phyloP scores from a whole-genome alignment of 2,113 vertebrate genomes.

The Larimichthys crocea region DNA sequence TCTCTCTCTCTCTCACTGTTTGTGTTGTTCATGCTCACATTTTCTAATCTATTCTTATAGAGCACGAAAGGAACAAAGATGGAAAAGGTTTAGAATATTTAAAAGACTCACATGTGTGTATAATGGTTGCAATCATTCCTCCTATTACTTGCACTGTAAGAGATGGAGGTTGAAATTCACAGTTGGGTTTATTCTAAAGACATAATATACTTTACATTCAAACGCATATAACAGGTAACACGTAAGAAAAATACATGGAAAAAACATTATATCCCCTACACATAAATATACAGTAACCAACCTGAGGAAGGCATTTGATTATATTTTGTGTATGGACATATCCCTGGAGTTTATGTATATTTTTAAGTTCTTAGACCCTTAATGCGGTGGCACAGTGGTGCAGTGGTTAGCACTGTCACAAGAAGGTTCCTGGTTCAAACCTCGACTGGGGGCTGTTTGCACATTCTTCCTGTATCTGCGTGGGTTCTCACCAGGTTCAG shows the following conservation, averaged over 20 bases:
- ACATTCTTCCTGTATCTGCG: no score
- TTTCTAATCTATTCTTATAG: constrained; percentile 1
- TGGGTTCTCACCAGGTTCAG: no score
- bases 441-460: no score
- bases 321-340: background rate
- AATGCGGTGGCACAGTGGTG: no score
- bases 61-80: background rate
- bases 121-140: background rate
- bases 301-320: background rate
- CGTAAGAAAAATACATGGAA: background rate
- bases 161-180: background rate
- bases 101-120: background rate
- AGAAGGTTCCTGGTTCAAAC: no score
- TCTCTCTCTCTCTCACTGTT: constrained; percentile 11
- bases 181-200: background rate
- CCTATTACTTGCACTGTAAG: background rate
- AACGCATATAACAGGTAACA: background rate
- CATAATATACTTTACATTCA: background rate
- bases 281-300: no score
- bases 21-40: constrained; percentile 14
- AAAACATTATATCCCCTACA: background rate
- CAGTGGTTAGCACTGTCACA: no score
- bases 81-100: background rate
- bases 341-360: no score
- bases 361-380: no score